A percentile compares a stretch with the other conserved stretches of the same genome.
Evolutionary conservation across 2,888 invertebrate species (phyloP).

Genomic region (Aphrophora alni): DNA sequence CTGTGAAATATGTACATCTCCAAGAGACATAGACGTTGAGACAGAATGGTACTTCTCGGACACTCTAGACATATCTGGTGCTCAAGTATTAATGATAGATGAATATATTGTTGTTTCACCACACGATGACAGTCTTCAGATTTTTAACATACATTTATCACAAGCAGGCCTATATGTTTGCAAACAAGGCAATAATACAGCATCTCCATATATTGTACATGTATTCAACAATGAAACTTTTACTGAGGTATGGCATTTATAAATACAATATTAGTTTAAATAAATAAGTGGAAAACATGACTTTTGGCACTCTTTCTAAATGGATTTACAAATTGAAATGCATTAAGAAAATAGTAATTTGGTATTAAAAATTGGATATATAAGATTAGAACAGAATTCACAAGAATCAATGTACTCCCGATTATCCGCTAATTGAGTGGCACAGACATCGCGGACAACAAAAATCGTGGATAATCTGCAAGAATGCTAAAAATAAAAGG

Average conservation of each 20-base stretch:
- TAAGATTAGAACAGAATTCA: too few species aligned
- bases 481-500: too few species aligned
- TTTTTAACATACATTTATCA: conserved; percentile 60
- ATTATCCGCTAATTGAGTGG: too few species aligned
- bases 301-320: too few species aligned
- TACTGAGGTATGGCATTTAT: conserved; percentile 46
- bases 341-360: neutral
- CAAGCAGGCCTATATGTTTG: conserved; percentile 67
- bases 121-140: conserved; percentile 59
- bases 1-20: conserved; percentile 64
- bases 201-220: conserved; percentile 62
- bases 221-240: conserved; percentile 60
- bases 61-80: conserved; percentile 49
- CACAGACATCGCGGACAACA: too few species aligned
- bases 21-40: conserved; percentile 57
- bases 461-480: too few species aligned
- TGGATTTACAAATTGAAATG: neutral
- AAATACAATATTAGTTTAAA: too few species aligned
- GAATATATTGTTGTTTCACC: conserved; percentile 59
- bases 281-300: too few species aligned
- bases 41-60: conserved; percentile 59
- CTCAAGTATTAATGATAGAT: conserved; percentile 56
- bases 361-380: too few species aligned
- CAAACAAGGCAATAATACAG: conserved; percentile 58
- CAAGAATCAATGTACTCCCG: too few species aligned